These are phyloP conservation scores for Neomicropteryx cornuta DNA, from an alignment of 1,140 invertebrate species.

Conservation along the genomic window DNA sequence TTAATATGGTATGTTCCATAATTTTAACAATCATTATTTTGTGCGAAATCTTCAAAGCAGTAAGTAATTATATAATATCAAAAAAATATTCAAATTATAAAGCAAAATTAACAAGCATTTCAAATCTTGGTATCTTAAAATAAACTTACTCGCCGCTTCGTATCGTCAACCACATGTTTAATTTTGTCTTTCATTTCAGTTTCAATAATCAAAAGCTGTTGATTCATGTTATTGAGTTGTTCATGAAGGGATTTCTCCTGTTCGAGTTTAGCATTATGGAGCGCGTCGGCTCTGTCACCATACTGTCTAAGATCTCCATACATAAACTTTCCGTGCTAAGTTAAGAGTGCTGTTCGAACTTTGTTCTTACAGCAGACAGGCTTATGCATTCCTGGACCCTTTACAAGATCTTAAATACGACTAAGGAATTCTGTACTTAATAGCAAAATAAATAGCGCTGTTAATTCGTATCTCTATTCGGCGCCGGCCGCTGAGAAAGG, in stretches of 20 bases:
- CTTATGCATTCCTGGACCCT: conserved; percentile 98
- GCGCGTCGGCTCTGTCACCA: conserved; percentile 58
- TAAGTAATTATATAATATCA: too few species aligned
- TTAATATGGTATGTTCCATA: too few species aligned
- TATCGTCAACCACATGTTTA: conserved; percentile 87
- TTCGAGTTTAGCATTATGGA: conserved; percentile 54
- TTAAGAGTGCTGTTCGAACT: conserved; percentile 96
- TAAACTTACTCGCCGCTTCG: conserved; percentile 62
- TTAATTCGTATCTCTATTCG: too few species aligned
- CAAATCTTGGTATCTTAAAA: conserved; percentile 8
- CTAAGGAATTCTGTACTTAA: too few species aligned
- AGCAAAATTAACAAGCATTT: neutral
- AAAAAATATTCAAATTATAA: conserved; percentile 2
- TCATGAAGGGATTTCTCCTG: conserved; percentile 70
- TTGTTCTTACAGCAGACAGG: conserved; percentile 95
- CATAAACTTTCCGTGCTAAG: conserved; percentile 85
- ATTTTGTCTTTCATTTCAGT: conserved; percentile 95
- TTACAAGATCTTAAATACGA: too few species aligned
- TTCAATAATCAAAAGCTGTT: conserved; percentile 78
- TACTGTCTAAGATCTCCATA: conserved; percentile 43
- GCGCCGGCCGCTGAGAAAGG: too few species aligned
- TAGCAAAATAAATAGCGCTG: too few species aligned
- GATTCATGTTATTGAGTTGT: conserved; percentile 79
- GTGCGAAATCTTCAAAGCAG: too few species aligned
- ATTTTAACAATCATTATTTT: too few species aligned